Conservation (phyloP, 2,797 vertebrate genomes). For the Xyrichtys novacula region DNA sequence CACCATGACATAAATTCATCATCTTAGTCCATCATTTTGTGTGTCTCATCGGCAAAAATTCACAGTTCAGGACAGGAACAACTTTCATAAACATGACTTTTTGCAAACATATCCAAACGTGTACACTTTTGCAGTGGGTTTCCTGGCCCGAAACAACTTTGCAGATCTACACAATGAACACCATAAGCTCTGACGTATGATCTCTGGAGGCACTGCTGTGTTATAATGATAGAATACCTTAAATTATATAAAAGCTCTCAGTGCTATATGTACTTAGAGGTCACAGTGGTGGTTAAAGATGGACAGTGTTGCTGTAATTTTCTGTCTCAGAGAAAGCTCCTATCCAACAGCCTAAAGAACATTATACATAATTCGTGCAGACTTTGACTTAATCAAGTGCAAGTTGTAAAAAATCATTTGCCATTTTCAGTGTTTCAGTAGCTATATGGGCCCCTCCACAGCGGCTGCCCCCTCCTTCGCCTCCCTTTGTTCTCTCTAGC, state of each 20-base stretch:
- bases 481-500: conserved; percentile 83
- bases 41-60: too few species aligned
- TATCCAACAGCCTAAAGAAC: conserved; percentile 57
- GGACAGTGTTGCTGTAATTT: conserved; percentile 51
- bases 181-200: conserved; percentile 16
- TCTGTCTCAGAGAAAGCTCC: conserved; percentile 41
- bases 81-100: too few species aligned
- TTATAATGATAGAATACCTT: conserved; percentile 29
- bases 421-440: conserved; percentile 82
- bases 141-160: too few species aligned
- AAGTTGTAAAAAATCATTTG: conserved; percentile 82
- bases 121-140: too few species aligned
- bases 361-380: conserved; percentile 55
- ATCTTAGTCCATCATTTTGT: too few species aligned
- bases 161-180: not conserved
- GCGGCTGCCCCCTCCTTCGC: conserved; percentile 73
- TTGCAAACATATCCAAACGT: too few species aligned
- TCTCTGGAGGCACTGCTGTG: not conserved
- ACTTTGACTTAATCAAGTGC: conserved; percentile 80
- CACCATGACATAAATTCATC: too few species aligned
- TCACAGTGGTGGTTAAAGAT: conserved; percentile 23
- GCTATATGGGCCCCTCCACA: conserved; percentile 72
- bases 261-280: conserved; percentile 36
- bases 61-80: too few species aligned
- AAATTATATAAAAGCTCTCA: conserved; percentile 47